Evolutionary conservation across 2,888 invertebrate genomes (phyloP).

Genomic region (Helobdella robusta): DNA sequence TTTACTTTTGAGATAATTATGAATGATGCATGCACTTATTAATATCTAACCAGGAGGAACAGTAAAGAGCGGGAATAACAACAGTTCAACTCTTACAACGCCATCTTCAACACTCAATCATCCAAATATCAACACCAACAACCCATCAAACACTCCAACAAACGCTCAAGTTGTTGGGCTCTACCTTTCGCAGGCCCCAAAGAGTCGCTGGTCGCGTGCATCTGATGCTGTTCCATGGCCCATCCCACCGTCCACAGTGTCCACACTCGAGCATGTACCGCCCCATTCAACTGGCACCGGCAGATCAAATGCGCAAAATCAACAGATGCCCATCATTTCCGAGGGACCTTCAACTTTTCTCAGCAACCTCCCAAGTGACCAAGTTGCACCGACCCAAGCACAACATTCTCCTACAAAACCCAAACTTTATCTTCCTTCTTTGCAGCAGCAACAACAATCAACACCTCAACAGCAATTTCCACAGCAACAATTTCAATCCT

Average conservation of each 20-base stretch:
- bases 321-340: not conserved
- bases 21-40: no score
- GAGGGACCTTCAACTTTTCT: not conserved
- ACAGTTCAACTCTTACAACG: no score
- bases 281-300: conserved; percentile 1
- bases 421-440: not conserved
- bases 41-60: no score
- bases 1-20: no score
- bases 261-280: not conserved
- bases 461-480: no score
- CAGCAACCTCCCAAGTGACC: no score
- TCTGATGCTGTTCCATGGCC: conserved; percentile 12
- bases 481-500: conserved; percentile 13
- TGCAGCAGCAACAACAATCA: no score
- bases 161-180: conserved; percentile 10
- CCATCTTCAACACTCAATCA: no score
- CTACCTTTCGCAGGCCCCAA: conserved; percentile 14
- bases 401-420: not conserved
- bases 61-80: no score
- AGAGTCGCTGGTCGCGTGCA: conserved; percentile 9
- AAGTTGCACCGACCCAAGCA: not conserved
- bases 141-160: not conserved
- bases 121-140: no score
- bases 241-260: conserved; percentile 1
- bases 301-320: not conserved